Conservation (phyloP, 2,888 invertebrate species). For the Heliconius charithonia region DNA sequence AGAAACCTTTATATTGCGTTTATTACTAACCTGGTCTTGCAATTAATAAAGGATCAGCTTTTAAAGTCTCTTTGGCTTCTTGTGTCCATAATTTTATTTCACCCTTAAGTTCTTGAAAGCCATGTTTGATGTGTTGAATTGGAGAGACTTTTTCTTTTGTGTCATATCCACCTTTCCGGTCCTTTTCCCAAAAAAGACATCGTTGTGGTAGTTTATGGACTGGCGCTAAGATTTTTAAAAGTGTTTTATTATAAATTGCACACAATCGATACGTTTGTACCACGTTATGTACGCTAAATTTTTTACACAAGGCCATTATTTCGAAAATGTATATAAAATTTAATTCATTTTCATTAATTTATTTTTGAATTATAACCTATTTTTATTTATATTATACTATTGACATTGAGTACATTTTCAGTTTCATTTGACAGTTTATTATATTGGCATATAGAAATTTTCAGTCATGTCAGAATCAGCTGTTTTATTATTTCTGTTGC, state of each 20-base stretch:
- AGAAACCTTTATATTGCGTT: no score
- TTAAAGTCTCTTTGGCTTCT: constrained; percentile 86
- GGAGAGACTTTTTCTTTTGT: constrained; percentile 66
- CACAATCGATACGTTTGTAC: constrained; percentile 37
- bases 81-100: constrained; percentile 87
- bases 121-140: constrained; percentile 84
- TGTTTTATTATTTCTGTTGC: neutral
- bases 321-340: neutral
- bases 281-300: neutral
- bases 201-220: constrained; percentile 57
- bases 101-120: constrained; percentile 85
- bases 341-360: neutral
- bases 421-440: neutral
- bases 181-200: constrained; percentile 81
- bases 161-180: constrained; percentile 85
- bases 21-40: constrained; percentile 76
- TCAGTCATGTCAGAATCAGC: constrained; percentile 8
- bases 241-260: constrained; percentile 15
- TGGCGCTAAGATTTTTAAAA: constrained; percentile 13
- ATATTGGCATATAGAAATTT: neutral
- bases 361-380: constrained; percentile 11
- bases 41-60: constrained; percentile 85
- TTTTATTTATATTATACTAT: neutral
- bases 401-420: neutral
- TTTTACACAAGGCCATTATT: constrained; percentile 30